Evolutionary conservation across 1,140 invertebrate genomes (phyloP).

Genomic region (Oncopodura yosiiana): DNA sequence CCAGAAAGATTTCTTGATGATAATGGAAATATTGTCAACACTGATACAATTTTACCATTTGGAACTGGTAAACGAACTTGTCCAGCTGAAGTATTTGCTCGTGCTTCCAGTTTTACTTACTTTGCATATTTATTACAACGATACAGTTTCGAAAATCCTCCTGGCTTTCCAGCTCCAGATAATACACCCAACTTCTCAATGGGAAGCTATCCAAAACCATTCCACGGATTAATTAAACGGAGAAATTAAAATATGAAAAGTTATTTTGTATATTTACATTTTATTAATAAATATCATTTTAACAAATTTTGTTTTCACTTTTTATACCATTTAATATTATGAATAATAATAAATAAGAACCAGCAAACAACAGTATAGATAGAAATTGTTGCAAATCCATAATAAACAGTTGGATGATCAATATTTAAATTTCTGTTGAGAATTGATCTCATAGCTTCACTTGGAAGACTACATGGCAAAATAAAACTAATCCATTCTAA

Average conservation of each 20-base stretch:
- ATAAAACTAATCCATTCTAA: constrained; percentile 41
- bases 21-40: constrained; percentile 23
- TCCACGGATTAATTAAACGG: not conserved
- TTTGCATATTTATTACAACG: constrained; percentile 18
- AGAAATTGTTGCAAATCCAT: constrained; percentile 60
- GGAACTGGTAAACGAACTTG: constrained; percentile 17
- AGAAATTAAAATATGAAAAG: not conserved
- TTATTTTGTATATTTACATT: too few relatives aligned
- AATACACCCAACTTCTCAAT: constrained; percentile 10
- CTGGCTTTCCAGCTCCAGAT: constrained; percentile 1
- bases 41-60: constrained; percentile 18
- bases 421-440: constrained; percentile 80
- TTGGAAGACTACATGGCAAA: constrained; percentile 78
- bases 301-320: too few relatives aligned
- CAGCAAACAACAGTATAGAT: constrained; percentile 65
- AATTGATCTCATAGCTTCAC: constrained; percentile 74
- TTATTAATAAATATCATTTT: too few relatives aligned
- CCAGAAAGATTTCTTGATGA: constrained; percentile 64
- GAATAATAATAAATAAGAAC: constrained; percentile 61
- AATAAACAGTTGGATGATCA: constrained; percentile 66
- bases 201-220: constrained; percentile 20
- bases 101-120: constrained; percentile 15
- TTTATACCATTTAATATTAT: constrained; percentile 71
- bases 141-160: constrained; percentile 9
- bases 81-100: constrained; percentile 23